Conservation (phyloP, 2,888 invertebrate genomes). For the Perizoma flavofasciatum region DNA sequence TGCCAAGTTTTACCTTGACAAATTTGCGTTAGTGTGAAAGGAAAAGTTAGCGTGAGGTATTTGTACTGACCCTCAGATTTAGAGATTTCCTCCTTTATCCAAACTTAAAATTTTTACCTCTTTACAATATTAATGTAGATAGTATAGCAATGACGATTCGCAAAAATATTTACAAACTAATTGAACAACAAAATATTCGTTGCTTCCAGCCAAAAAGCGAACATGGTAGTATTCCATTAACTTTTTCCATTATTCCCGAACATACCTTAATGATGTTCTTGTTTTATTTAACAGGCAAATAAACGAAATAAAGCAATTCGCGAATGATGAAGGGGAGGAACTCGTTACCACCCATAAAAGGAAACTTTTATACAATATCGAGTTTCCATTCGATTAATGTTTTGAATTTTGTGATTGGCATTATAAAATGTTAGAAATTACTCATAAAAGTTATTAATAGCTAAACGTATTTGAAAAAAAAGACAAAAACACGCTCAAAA, state of each 20-base stretch:
- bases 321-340: slow-evolving; percentile 5
- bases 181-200: neutral
- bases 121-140: too few relatives aligned
- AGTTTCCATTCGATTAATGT: neutral
- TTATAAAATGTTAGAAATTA: too few relatives aligned
- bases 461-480: too few relatives aligned
- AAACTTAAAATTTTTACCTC: too few relatives aligned
- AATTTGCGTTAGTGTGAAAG: too few relatives aligned
- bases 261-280: slow-evolving; percentile 16
- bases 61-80: too few relatives aligned
- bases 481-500: too few relatives aligned
- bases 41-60: too few relatives aligned
- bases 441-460: too few relatives aligned
- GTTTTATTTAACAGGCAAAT: slow-evolving; percentile 31
- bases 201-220: slow-evolving; percentile 2
- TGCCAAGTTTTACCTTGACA: too few relatives aligned
- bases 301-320: slow-evolving; percentile 35
- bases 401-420: neutral
- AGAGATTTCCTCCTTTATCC: too few relatives aligned
- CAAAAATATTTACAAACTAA: neutral
- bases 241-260: slow-evolving; percentile 6
- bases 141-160: too few relatives aligned
- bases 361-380: slow-evolving; percentile 21
- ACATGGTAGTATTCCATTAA: slow-evolving; percentile 20
- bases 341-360: slow-evolving; percentile 37